phyloP scores from a whole-genome alignment of 2,888 invertebrate genomes.

The Chloroclysta siterata region DNA sequence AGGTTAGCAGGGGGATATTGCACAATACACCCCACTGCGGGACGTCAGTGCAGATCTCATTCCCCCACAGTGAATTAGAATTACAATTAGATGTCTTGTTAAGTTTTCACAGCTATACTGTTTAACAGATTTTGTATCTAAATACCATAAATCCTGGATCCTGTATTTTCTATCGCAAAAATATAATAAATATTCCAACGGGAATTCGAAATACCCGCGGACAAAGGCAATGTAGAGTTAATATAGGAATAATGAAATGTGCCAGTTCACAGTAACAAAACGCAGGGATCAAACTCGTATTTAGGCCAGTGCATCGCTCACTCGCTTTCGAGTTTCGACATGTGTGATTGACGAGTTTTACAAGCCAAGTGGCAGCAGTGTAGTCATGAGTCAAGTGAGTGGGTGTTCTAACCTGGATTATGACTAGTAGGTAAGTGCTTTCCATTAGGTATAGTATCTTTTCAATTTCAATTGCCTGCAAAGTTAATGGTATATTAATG shows the following conservation, averaged over 20 bases:
- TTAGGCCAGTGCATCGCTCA: conserved; percentile 15
- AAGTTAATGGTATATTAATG: conserved; percentile 7
- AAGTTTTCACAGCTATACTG: no score
- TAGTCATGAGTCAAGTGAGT: conserved; percentile 24
- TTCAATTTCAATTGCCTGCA: conserved; percentile 29
- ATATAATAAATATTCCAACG: background rate
- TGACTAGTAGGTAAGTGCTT: conserved; percentile 27
- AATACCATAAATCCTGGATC: background rate
- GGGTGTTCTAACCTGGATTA: conserved; percentile 22
- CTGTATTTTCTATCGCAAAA: background rate
- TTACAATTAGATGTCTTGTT: no score
- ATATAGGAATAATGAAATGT: background rate
- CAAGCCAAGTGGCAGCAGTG: conserved; percentile 16
- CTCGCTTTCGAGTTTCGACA: conserved; percentile 11
- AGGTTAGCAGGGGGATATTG: no score
- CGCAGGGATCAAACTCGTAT: conserved; percentile 3
- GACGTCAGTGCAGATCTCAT: no score
- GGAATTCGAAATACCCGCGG: background rate
- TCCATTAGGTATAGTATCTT: conserved; percentile 30
- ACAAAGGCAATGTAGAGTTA: background rate
- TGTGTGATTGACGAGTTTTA: conserved; percentile 19
- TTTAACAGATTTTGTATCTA: no score
- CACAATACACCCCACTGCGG: no score
- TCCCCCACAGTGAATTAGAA: no score
- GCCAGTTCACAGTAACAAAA: conserved; percentile 7